Evolutionary conservation across 1,140 invertebrate genomes (phyloP).

Genomic region (Xylocopa sonorina): DNA sequence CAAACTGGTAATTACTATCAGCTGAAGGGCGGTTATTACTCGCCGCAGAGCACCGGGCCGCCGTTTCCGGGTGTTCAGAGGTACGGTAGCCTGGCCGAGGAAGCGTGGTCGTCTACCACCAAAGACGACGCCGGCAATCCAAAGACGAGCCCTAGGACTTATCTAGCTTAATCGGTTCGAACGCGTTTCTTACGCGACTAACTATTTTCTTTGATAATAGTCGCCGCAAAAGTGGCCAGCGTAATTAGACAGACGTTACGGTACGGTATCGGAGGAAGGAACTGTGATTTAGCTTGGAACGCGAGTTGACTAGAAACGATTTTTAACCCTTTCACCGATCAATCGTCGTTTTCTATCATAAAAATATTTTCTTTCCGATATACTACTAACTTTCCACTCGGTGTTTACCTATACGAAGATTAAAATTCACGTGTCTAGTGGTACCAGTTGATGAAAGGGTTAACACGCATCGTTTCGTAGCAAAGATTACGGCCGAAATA

Average conservation of each 20-base stretch:
- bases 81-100: constrained; percentile 79
- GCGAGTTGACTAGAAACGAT: neutral
- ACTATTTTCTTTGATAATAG: too few relatives aligned
- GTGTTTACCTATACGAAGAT: too few relatives aligned
- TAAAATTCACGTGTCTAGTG: neutral
- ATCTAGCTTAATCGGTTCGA: constrained; percentile 70
- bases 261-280: neutral
- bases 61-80: constrained; percentile 78
- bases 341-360: neutral
- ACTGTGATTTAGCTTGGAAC: neutral
- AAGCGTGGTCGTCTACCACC: constrained; percentile 71
- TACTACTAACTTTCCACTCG: too few relatives aligned
- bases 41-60: constrained; percentile 76
- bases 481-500: neutral
- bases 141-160: constrained; percentile 71
- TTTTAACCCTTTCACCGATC: constrained; percentile 1
- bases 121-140: constrained; percentile 57
- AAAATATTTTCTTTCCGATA: too few relatives aligned
- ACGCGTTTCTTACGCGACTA: too few relatives aligned
- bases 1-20: constrained; percentile 72
- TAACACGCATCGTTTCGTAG: neutral
- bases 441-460: constrained; percentile 1
- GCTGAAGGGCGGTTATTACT: constrained; percentile 77
- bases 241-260: too few relatives aligned
- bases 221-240: too few relatives aligned